Evolutionary conservation across 2,797 vertebrate species (phyloP).

Genomic region (Triplophysa bombifrons): DNA sequence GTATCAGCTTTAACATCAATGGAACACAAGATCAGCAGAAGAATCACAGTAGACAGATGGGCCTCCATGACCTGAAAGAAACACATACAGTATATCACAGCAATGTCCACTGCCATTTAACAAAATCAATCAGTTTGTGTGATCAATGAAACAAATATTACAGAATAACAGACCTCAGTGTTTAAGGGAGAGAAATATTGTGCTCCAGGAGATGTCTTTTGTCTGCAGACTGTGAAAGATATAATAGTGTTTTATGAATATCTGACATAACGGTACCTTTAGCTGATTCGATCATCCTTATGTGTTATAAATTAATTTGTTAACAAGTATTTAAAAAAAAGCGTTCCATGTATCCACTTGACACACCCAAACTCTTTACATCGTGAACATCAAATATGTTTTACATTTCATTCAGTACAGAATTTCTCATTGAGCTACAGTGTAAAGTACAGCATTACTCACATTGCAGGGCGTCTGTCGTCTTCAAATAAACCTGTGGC

Average conservation of each 20-base stretch:
- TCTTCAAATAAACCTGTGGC: neutral
- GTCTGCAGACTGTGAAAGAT: neutral
- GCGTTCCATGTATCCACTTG: no score
- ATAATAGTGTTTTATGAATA: neutral
- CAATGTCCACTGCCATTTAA: neutral
- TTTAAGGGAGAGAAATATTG: neutral
- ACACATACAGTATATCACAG: neutral
- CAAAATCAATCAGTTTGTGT: no score
- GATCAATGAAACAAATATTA: neutral
- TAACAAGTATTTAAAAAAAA: no score
- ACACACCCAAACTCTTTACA: no score
- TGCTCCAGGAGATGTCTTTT: no score
- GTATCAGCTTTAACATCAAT: neutral
- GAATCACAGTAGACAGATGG: neutral
- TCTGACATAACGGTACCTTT: no score
- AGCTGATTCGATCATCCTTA: no score
- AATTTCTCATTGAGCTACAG: no score
- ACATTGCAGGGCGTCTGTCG: neutral
- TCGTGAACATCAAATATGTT: no score
- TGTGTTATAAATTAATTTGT: no score
- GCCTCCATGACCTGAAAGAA: slow-evolving; percentile 10
- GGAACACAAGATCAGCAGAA: slow-evolving; percentile 27
- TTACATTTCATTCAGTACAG: no score
- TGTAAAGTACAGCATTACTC: neutral
- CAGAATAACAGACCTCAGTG: neutral